These are phyloP conservation scores for Gorsachius goisagi DNA, from an alignment of 2,113 vertebrate genomes.

Conservation along the genomic window DNA sequence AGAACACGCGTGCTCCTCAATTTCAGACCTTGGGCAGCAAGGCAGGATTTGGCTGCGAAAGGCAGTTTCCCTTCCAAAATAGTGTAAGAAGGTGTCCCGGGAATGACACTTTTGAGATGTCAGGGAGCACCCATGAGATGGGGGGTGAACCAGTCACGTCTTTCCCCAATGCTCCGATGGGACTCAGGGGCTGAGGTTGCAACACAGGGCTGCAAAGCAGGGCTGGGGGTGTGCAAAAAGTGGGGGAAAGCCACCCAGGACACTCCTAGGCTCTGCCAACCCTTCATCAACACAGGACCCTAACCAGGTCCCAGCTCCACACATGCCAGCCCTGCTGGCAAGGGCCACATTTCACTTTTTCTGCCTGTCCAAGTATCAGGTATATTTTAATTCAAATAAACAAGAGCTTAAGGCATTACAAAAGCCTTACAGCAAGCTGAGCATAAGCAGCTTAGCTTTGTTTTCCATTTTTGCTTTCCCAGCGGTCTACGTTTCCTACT, in stretches of 20 bases:
- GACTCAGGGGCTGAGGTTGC: background rate
- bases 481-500: background rate
- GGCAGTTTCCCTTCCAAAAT: background rate
- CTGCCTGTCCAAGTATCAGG: background rate
- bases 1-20: accelerated
- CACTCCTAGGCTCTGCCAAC: background rate
- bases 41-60: background rate
- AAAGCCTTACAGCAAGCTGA: background rate
- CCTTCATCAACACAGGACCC: accelerated
- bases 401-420: background rate
- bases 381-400: background rate
- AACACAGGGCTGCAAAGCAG: background rate
- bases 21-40: background rate
- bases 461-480: background rate
- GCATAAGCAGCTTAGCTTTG: accelerated
- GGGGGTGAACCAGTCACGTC: background rate
- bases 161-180: accelerated
- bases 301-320: background rate
- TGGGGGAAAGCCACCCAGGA: background rate
- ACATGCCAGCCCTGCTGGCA: background rate
- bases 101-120: background rate
- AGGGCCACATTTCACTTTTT: background rate
- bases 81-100: background rate
- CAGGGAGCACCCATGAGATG: accelerated
- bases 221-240: background rate